A percentile compares a stretch with the other conserved stretches of the same genome.
Conservation (phyloP, 2,888 invertebrate genomes). For the Oscheius sp. region DNA sequence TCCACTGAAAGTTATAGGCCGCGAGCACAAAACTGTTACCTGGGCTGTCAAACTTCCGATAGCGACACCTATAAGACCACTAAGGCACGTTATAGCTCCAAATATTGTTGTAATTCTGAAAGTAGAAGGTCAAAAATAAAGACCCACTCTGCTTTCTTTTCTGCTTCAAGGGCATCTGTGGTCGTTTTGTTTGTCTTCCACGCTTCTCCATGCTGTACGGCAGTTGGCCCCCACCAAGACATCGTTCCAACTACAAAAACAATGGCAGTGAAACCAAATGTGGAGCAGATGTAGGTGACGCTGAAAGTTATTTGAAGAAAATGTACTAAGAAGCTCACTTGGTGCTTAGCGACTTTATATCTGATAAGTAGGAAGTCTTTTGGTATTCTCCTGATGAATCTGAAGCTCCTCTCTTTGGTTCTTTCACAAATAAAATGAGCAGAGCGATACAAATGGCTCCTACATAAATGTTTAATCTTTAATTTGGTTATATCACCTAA, state of each 20-base stretch:
- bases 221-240: slow-evolving; percentile 78
- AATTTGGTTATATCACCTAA: slow-evolving; percentile 79
- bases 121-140: not conserved
- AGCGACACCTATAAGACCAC: slow-evolving; percentile 91
- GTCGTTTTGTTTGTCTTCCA: slow-evolving; percentile 1
- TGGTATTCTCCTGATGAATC: slow-evolving; percentile 44
- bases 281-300: slow-evolving; percentile 89
- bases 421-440: slow-evolving; percentile 60
- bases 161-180: not conserved
- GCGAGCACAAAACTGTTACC: too few species aligned
- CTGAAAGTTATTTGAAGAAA: slow-evolving; percentile 69
- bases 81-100: slow-evolving; percentile 89
- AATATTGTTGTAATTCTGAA: slow-evolving; percentile 80
- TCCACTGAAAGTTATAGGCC: too few species aligned
- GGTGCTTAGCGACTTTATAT: slow-evolving; percentile 49
- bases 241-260: slow-evolving; percentile 96
- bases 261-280: slow-evolving; percentile 95
- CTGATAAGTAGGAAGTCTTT: slow-evolving; percentile 47
- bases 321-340: slow-evolving; percentile 35
- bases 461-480: slow-evolving; percentile 4
- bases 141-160: slow-evolving; percentile 10
- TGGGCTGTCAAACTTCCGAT: slow-evolving; percentile 82
- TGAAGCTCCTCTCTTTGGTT: slow-evolving; percentile 62
- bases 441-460: slow-evolving; percentile 57
- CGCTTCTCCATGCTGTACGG: slow-evolving; percentile 53